Evolutionary conservation across 2,888 invertebrate genomes (phyloP).

Genomic region (Drosophila hamatofila): DNA sequence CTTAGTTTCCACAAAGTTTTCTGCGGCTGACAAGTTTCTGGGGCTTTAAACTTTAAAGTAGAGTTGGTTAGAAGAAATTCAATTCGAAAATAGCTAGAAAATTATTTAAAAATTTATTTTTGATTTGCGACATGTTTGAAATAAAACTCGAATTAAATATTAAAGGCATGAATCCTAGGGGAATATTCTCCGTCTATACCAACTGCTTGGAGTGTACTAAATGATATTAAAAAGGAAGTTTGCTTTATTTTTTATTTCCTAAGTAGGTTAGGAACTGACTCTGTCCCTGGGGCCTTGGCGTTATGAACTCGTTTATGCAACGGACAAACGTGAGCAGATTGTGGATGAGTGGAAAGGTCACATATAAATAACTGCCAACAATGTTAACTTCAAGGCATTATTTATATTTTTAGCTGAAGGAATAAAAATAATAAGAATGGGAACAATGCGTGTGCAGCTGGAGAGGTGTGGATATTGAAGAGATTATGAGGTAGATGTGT

Average conservation of each 20-base stretch:
- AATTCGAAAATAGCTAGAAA: conserved; percentile 3
- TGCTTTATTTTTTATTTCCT: not conserved
- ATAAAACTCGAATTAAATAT: not conserved
- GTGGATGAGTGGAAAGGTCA: not conserved
- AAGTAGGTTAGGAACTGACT: not conserved
- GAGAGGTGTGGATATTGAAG: not conserved
- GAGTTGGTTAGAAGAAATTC: not conserved
- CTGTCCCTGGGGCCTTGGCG: not conserved
- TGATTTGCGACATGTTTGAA: not conserved
- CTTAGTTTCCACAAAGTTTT: not conserved
- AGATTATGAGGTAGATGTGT: not conserved
- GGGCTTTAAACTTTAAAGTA: conserved; percentile 7
- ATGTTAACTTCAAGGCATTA: not conserved
- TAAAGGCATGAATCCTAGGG: not conserved
- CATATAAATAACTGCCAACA: conserved; percentile 2
- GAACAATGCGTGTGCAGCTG: not conserved
- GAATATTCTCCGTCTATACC: too few species aligned
- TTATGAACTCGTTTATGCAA: not conserved
- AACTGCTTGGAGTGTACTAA: not conserved
- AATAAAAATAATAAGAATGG: not conserved
- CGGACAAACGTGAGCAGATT: conserved; percentile 6
- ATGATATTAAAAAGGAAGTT: conserved; percentile 6
- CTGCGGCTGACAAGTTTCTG: conserved; percentile 6
- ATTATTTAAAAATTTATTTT: not conserved
- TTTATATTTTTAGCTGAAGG: not conserved